These are phyloP conservation scores for Drosophila mulleri DNA, from an alignment of 2,888 invertebrate species.

Conservation along the genomic window DNA sequence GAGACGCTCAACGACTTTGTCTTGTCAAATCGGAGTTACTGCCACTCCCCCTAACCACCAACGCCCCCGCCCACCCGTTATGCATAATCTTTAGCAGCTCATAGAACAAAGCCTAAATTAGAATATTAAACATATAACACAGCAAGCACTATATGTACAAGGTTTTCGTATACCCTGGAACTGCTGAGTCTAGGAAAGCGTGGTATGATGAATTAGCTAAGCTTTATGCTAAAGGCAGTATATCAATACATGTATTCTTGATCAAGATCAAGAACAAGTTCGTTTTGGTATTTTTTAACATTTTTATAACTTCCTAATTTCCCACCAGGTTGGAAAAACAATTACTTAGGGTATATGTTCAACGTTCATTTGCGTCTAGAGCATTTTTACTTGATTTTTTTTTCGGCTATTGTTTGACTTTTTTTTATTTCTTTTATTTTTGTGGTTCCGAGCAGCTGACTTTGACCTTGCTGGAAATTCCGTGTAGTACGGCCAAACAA, in stretches of 20 bases:
- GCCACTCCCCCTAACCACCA: background rate
- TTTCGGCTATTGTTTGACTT: constrained; percentile 32
- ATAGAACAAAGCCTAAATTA: constrained; percentile 70
- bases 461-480: constrained; percentile 68
- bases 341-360: background rate
- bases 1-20: constrained; percentile 59
- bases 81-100: constrained; percentile 7
- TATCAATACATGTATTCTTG: background rate
- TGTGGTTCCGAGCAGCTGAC: constrained; percentile 76
- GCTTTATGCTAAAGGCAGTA: background rate
- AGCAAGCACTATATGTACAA: constrained; percentile 32
- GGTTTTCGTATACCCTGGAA: constrained; percentile 21
- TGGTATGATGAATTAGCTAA: background rate
- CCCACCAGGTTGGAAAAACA: background rate
- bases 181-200: background rate
- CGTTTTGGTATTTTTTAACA: background rate
- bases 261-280: background rate
- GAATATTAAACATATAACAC: constrained; percentile 64
- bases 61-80: background rate
- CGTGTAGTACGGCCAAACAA: constrained; percentile 18
- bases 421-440: background rate
- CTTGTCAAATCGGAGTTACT: constrained; percentile 62
- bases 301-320: background rate
- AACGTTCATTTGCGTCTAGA: background rate
- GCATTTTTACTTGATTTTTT: background rate